phyloP scores from a whole-genome alignment of 2,113 vertebrate genomes.

The Bungarus multicinctus region DNA sequence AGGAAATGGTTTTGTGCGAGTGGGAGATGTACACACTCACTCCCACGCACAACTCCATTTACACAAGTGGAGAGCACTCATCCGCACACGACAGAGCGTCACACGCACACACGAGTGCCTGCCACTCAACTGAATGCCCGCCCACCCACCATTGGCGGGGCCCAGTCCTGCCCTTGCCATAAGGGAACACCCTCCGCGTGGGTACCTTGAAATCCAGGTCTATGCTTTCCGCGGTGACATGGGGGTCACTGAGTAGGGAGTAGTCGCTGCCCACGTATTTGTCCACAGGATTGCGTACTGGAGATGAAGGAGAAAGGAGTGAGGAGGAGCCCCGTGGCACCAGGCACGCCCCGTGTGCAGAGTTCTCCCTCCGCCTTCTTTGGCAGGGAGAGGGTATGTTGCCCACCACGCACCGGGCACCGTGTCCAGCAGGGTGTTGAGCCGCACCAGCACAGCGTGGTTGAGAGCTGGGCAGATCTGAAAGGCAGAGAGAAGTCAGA shows the following conservation, averaged over 20 bases:
- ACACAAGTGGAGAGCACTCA: not conserved
- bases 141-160: not conserved
- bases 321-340: not conserved
- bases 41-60: not conserved
- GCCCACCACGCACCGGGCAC: conserved; percentile 78
- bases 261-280: conserved; percentile 88
- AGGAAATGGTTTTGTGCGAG: not conserved
- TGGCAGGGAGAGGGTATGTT: not conserved
- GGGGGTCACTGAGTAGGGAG: conserved; percentile 84
- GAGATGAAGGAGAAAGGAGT: not conserved
- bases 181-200: no score
- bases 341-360: not conserved
- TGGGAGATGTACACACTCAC: not conserved
- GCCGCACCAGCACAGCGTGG: conserved; percentile 80
- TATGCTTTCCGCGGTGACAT: conserved; percentile 73
- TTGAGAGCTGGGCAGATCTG: conserved; percentile 91
- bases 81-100: not conserved
- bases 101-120: accelerated
- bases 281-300: conserved; percentile 83
- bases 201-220: conserved; percentile 91
- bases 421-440: conserved; percentile 86
- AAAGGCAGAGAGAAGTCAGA: not conserved
- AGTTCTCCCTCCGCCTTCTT: not conserved
- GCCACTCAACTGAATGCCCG: not conserved
- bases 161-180: not conserved